phyloP scores from a whole-genome alignment of 2,113 vertebrate species.

The Athene noctua region DNA sequence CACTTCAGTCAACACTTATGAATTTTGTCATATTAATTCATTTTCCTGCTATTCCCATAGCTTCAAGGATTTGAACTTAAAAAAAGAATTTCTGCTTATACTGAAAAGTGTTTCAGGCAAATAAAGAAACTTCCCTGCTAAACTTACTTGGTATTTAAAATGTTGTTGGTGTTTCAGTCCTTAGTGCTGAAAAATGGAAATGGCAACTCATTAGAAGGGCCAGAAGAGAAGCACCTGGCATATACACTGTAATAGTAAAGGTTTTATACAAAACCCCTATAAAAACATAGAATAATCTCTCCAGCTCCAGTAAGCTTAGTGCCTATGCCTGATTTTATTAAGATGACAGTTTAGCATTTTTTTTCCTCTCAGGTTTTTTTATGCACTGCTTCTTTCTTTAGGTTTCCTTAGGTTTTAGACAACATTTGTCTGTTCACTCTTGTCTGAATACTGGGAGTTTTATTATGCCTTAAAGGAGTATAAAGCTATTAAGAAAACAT shows the following conservation, averaged over 20 bases:
- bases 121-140: not conserved
- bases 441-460: not conserved
- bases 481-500: not conserved
- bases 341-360: not conserved
- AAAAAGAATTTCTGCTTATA: not conserved
- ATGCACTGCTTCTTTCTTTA: not conserved
- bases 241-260: not conserved
- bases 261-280: not conserved
- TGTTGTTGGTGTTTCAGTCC: not conserved
- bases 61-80: not conserved
- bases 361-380: not conserved
- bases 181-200: slow-evolving; percentile 3
- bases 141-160: not conserved
- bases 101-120: not conserved
- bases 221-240: not conserved
- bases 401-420: not conserved
- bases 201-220: not conserved
- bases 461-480: slow-evolving; percentile 10
- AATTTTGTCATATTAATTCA: not conserved
- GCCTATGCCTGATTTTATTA: not conserved
- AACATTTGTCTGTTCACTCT: not conserved
- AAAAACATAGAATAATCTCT: not conserved
- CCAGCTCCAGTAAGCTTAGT: not conserved
- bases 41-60: not conserved
- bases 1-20: not conserved